These are phyloP conservation scores for Orthonyx spaldingii DNA, from an alignment of 2,113 vertebrate genomes.

Conservation along the genomic window DNA sequence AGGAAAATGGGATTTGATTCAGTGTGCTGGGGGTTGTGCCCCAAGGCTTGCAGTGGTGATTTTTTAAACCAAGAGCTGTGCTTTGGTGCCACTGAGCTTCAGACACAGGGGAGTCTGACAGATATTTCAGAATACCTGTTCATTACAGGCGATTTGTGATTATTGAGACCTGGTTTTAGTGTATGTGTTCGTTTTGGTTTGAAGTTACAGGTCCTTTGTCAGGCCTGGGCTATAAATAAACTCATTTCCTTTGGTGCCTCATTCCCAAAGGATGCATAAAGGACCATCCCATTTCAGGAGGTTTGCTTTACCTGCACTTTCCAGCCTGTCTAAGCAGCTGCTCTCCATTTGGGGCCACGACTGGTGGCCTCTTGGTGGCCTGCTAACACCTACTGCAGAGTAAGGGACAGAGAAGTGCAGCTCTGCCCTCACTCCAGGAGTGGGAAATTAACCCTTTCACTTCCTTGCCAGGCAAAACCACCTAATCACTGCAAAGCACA, in stretches of 20 bases:
- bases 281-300: background rate
- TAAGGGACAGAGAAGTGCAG: background rate
- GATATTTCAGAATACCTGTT: background rate
- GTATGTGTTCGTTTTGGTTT: background rate
- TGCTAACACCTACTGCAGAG: background rate
- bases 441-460: background rate
- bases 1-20: background rate
- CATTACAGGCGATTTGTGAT: background rate
- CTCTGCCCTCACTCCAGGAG: background rate
- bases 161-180: background rate
- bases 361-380: background rate
- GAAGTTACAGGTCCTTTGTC: background rate
- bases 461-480: background rate
- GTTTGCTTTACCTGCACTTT: background rate
- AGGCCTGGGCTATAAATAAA: background rate
- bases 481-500: background rate
- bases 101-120: background rate
- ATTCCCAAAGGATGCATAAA: background rate
- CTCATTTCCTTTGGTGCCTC: background rate
- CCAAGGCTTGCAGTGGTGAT: background rate
- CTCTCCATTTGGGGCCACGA: background rate
- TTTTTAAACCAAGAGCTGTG: background rate
- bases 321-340: background rate
- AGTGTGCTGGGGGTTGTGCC: background rate
- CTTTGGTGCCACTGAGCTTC: background rate